Evolutionary conservation across 2,888 invertebrate species (phyloP).

Genomic region (Mythimna albipuncta): DNA sequence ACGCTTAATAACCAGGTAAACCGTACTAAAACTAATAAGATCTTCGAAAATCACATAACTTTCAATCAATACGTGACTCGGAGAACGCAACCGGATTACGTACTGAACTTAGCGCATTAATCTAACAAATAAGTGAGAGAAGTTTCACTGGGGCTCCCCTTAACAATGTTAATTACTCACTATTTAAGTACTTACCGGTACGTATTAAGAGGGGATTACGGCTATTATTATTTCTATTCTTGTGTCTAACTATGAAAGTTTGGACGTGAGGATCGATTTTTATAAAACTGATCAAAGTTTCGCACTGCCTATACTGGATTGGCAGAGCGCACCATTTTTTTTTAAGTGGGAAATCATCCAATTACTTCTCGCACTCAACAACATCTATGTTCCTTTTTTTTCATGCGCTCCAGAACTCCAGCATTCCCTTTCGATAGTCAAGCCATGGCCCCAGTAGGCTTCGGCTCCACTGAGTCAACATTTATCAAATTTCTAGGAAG

Average conservation of each 20-base stretch:
- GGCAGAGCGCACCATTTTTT: too few species aligned
- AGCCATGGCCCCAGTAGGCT: too few species aligned
- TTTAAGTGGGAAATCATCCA: too few species aligned
- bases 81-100: slow-evolving; percentile 56
- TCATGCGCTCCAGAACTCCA: too few species aligned
- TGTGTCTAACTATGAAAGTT: slow-evolving; percentile 34
- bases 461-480: too few species aligned
- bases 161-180: slow-evolving; percentile 68
- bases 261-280: background rate
- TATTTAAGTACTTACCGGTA: slow-evolving; percentile 49
- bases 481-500: too few species aligned
- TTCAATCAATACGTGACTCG: slow-evolving; percentile 63
- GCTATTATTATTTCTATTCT: slow-evolving; percentile 44
- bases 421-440: too few species aligned
- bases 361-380: too few species aligned
- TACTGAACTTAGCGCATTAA: slow-evolving; percentile 62
- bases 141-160: slow-evolving; percentile 48
- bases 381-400: too few species aligned
- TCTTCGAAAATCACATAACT: slow-evolving; percentile 60
- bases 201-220: slow-evolving; percentile 48
- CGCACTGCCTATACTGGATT: too few species aligned
- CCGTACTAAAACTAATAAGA: slow-evolving; percentile 35
- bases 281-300: too few species aligned
- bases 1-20: background rate
- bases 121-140: slow-evolving; percentile 68